A percentile compares a stretch with the other conserved stretches of the same genome.
These are phyloP conservation scores for Fragum whitleyi DNA, from an alignment of 2,888 invertebrate species.

Conservation along the genomic window DNA sequence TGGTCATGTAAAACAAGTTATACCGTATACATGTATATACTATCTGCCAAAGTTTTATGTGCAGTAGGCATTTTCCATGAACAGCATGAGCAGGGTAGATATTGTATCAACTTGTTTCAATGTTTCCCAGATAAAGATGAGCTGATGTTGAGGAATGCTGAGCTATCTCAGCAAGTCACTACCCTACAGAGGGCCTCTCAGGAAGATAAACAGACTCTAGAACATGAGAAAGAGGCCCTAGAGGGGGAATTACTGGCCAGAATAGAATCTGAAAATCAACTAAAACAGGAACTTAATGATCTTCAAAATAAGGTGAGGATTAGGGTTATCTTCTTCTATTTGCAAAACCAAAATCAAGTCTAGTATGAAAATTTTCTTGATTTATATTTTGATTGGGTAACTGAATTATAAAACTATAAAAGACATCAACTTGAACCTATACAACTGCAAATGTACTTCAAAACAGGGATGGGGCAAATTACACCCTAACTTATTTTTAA, in stretches of 20 bases:
- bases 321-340: too few relatives aligned
- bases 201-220: conserved; percentile 64
- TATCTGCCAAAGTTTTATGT: too few relatives aligned
- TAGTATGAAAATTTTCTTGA: not conserved
- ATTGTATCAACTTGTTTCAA: not conserved
- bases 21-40: too few relatives aligned
- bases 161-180: conserved; percentile 81
- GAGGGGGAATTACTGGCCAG: conserved; percentile 61
- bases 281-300: conserved; percentile 44
- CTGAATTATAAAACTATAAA: too few relatives aligned
- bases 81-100: too few relatives aligned
- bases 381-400: too few relatives aligned
- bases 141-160: conserved; percentile 82
- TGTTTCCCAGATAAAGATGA: conserved; percentile 79
- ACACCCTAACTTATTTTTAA: too few relatives aligned
- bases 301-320: conserved; percentile 43
- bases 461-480: too few relatives aligned
- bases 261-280: conserved; percentile 42
- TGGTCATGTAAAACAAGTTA: too few relatives aligned
- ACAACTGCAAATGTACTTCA: too few relatives aligned
- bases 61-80: too few relatives aligned
- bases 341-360: not conserved
- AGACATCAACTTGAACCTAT: too few relatives aligned
- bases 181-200: conserved; percentile 89
- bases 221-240: conserved; percentile 43